Evolutionary conservation across 2,113 vertebrate genomes (phyloP).

Genomic region (Damaliscus lunatus): DNA sequence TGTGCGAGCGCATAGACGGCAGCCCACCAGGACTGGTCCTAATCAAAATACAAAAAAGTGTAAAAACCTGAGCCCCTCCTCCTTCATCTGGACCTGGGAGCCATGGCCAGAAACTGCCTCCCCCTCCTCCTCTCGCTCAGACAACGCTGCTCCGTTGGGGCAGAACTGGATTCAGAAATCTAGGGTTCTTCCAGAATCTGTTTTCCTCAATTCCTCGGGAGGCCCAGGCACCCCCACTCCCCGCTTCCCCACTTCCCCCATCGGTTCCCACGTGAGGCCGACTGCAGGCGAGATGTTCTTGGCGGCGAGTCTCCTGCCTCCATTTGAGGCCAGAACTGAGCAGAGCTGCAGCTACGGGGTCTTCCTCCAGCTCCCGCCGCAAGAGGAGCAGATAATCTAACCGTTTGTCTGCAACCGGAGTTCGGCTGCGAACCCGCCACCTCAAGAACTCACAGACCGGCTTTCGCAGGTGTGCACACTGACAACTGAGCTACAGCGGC

Average conservation of each 20-base stretch:
- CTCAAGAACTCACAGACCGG: too few species aligned
- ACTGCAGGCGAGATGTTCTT: neutral
- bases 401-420: accelerated
- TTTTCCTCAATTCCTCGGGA: neutral
- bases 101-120: neutral
- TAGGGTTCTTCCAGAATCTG: neutral
- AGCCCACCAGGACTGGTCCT: too few species aligned
- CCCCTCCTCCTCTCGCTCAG: neutral
- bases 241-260: too few species aligned
- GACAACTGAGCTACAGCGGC: accelerated
- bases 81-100: conserved; percentile 55
- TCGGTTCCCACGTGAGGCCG: neutral
- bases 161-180: neutral
- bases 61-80: conserved; percentile 39
- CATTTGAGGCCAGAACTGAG: neutral
- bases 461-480: neutral
- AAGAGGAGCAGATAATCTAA: too few species aligned
- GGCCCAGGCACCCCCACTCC: neutral
- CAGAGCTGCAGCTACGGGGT: neutral
- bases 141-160: neutral
- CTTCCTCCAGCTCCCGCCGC: neutral
- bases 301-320: neutral
- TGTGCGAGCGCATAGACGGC: too few species aligned
- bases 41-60: too few species aligned
- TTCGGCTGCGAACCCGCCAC: neutral